These are phyloP conservation scores for Limnothrissa miodon DNA, from an alignment of 2,113 vertebrate genomes.

Conservation along the genomic window DNA sequence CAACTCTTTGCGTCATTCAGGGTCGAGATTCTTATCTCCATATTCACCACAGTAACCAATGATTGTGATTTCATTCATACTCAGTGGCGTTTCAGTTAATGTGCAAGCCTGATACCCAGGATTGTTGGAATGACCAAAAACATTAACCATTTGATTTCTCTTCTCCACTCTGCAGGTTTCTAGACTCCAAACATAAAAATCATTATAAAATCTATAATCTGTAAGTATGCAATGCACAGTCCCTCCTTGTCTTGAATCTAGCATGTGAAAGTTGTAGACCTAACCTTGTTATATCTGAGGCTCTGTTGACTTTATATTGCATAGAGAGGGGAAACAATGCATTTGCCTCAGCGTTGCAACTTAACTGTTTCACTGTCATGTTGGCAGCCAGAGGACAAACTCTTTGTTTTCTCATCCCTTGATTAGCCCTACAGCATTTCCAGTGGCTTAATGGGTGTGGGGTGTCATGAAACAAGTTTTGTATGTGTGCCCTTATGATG, in stretches of 20 bases:
- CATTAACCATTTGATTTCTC: slow-evolving; percentile 8
- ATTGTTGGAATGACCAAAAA: not conserved
- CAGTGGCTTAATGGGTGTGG: not conserved
- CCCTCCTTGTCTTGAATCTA: not conserved
- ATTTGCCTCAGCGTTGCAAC: not conserved
- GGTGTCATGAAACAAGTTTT: not conserved
- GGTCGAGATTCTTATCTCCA: not conserved
- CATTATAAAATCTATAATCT: slow-evolving; percentile 99
- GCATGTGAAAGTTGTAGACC: not conserved
- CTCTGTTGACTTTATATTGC: no score
- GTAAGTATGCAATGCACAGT: slow-evolving; percentile 76
- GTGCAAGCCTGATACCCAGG: not conserved
- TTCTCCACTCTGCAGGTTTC: slow-evolving; percentile 78
- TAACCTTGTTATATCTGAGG: not conserved
- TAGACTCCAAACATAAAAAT: slow-evolving; percentile 98
- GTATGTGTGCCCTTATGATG: not conserved
- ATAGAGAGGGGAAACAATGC: not conserved
- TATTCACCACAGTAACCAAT: not conserved
- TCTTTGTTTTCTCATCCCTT: not conserved
- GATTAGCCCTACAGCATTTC: not conserved
- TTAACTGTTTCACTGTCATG: not conserved
- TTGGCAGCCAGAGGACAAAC: not conserved
- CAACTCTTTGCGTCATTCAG: not conserved
- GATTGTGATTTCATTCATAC: not conserved
- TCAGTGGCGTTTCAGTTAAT: not conserved